Evolutionary conservation across 2,113 vertebrate genomes (phyloP), one percentile per base, ranked within the genome.

Genomic region (Himantopus leucocephalus): DNA sequence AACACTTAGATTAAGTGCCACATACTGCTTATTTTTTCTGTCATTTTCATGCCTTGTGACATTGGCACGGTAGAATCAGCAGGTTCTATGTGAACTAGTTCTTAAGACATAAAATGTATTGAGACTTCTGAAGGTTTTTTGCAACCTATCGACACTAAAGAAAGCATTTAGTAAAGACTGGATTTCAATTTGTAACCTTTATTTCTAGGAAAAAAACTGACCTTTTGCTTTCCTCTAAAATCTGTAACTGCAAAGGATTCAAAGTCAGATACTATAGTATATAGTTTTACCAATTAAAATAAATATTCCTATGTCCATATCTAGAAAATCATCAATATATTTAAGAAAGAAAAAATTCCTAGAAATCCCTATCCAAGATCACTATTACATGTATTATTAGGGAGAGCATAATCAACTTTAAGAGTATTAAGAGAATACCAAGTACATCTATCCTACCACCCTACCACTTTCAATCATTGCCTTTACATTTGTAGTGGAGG

Each of bases 1-100:
- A 90, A 79, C 58, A 30, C 55, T 68, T 75, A 59, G 71, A 70
- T 47, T 41, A 73, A 62, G 22, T 58, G 45, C 62, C n/a, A 84
- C 67, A 72, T 59, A 83, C 60, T 81, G 76, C 10, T 32, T 32
- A 14, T 53, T 53, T 89, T 76, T 94, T 82, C 43, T 63, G 76
- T 79, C 64, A 58, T 70, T 30, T 52, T 60, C 55, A 71, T 10
- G 10, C 62, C 52, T 66, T 71, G 20, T 58, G 89, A 78, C 63
- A 80, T 43, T 64, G 56, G 45, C 70, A 72, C 23, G 80, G 93
- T 67, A 94, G 63, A 92, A 92, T 77, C 87, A 94, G 83, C 48
- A 82, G 90, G 89, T 76, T 84, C 47, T 24, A 63, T 29, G 32
- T 77, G 71, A 95, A 79, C 47, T 55, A 60, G 29, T 82, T 83